Evolutionary conservation across 2,113 vertebrate genomes (phyloP).

Genomic region (Poicephalus meyeri): DNA sequence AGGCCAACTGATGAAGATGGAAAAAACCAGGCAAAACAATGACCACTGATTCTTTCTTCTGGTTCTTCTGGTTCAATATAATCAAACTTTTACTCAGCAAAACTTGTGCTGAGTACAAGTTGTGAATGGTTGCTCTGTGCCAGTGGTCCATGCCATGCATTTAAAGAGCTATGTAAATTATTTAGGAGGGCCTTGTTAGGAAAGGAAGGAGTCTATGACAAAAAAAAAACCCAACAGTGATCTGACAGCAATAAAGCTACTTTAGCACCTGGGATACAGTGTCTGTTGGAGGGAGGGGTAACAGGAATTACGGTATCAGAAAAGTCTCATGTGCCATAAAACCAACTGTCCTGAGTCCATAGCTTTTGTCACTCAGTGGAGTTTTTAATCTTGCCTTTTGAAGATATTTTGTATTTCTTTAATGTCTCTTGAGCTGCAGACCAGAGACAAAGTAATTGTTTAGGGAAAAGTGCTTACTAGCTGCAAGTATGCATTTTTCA

Average conservation of each 20-base stretch:
- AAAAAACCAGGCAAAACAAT: neutral
- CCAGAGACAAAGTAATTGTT: neutral
- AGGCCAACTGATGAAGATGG: neutral
- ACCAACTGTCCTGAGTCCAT: neutral
- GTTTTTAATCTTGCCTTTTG: neutral
- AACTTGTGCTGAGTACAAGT: neutral
- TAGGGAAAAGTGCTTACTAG: neutral
- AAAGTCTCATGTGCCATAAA: neutral
- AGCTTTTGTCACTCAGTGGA: neutral
- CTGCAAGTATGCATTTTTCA: neutral
- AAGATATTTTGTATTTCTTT: neutral
- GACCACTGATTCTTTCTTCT: neutral
- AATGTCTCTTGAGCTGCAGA: neutral
- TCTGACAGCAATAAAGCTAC: neutral
- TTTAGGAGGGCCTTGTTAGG: neutral
- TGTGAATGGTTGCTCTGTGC: neutral
- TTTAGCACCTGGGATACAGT: neutral
- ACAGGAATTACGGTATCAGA: neutral
- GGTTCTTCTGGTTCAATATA: neutral
- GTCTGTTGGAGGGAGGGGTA: neutral
- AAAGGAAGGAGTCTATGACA: neutral
- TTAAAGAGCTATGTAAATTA: neutral
- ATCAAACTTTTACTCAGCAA: neutral
- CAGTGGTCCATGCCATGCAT: neutral
- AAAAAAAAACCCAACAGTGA: neutral